A percentile compares a stretch with the other conserved stretches of the same genome.
These are phyloP conservation scores for Aspidiotus rigidus DNA, from an alignment of 2,888 invertebrate species.

Conservation along the genomic window DNA sequence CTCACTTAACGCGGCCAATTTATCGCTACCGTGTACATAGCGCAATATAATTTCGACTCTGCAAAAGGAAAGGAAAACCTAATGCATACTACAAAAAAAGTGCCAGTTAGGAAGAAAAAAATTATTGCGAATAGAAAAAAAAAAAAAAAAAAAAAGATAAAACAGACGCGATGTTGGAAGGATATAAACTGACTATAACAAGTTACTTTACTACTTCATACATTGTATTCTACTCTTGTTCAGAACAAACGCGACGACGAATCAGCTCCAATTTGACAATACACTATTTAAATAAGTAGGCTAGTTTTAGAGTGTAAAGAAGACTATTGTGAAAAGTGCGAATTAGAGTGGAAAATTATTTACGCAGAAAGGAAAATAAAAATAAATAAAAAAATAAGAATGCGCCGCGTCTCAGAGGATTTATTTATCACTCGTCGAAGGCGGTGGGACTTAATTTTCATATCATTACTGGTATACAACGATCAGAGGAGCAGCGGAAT, in stretches of 20 bases:
- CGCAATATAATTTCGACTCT: not conserved
- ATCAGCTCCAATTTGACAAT: slow-evolving; percentile 28
- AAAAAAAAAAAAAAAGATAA: not conserved
- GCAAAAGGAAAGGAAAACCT: not conserved
- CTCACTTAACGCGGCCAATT: slow-evolving; percentile 6
- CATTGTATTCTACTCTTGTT: too few relatives aligned
- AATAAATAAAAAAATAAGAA: not conserved
- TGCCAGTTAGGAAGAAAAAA: not conserved
- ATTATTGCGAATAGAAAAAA: not conserved
- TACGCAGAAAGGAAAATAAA: slow-evolving; percentile 22
- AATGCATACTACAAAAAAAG: not conserved
- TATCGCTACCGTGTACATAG: not conserved
- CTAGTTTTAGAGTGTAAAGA: slow-evolving; percentile 22
- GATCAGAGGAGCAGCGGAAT: too few relatives aligned
- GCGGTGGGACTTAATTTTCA: too few relatives aligned
- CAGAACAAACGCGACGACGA: not conserved
- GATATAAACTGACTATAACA: too few relatives aligned
- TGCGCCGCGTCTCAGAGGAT: not conserved
- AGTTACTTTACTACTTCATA: too few relatives aligned
- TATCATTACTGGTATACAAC: too few relatives aligned
- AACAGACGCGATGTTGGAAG: slow-evolving; percentile 10
- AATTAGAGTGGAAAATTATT: slow-evolving; percentile 32
- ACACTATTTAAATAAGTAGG: slow-evolving; percentile 28
- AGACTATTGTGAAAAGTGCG: slow-evolving; percentile 29
- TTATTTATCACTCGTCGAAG: not conserved